Evolutionary conservation across 2,888 invertebrate genomes (phyloP).

Genomic region (Nymphalis urticae): DNA sequence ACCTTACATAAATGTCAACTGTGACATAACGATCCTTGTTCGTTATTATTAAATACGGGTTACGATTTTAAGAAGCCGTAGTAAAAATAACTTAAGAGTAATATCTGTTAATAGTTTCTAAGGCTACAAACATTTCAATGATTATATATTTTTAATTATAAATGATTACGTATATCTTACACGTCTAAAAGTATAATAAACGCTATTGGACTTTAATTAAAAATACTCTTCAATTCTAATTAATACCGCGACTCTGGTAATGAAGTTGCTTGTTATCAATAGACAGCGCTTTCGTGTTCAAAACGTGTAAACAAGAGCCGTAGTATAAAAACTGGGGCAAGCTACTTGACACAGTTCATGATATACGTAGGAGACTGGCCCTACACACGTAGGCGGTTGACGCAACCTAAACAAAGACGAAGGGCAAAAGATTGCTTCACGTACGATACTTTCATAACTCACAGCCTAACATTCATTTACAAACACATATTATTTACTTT

Average conservation of each 20-base stretch:
- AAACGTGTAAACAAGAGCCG: slow-evolving; percentile 45
- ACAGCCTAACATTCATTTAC: slow-evolving; percentile 48
- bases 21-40: slow-evolving; percentile 14
- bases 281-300: slow-evolving; percentile 26
- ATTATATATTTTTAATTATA: too few relatives aligned
- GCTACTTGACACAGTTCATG: slow-evolving; percentile 73
- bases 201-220: background rate
- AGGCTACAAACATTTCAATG: too few relatives aligned
- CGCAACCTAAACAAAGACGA: slow-evolving; percentile 74
- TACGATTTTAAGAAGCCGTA: too few relatives aligned
- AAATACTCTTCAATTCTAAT: background rate
- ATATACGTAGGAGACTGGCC: slow-evolving; percentile 67
- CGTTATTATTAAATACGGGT: background rate
- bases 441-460: slow-evolving; percentile 60
- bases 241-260: slow-evolving; percentile 7
- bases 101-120: too few relatives aligned
- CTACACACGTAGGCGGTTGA: slow-evolving; percentile 72
- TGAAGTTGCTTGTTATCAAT: slow-evolving; percentile 11
- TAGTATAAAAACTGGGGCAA: slow-evolving; percentile 68
- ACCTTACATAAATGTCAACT: slow-evolving; percentile 19
- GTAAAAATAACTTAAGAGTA: too few relatives aligned
- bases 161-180: too few relatives aligned
- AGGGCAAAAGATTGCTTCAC: slow-evolving; percentile 73
- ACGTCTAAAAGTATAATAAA: background rate
- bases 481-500: background rate